phyloP scores from a whole-genome alignment of 2,113 vertebrate species.

The Microcebus ravelobensis region DNA sequence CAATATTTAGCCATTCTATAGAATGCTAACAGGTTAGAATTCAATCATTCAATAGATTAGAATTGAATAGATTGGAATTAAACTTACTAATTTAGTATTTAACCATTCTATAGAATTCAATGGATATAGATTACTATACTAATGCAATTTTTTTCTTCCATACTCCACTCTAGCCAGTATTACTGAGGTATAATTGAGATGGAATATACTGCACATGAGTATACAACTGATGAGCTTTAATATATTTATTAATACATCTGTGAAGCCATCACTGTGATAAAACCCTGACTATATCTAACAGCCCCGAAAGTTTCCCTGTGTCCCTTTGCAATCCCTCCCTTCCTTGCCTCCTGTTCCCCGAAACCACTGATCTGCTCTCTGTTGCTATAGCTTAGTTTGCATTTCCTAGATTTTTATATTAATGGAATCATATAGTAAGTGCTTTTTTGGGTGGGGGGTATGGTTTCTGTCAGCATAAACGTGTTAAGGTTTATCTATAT shows the following conservation, averaged over 20 bases:
- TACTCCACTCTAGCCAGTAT: no score
- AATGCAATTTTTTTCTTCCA: neutral
- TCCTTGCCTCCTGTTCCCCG: neutral
- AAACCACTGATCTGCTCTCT: neutral
- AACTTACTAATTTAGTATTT: neutral
- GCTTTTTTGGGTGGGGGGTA: no score
- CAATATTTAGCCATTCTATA: neutral
- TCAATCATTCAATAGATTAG: neutral
- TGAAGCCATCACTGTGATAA: neutral
- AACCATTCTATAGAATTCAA: neutral
- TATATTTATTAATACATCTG: neutral
- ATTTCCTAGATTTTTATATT: neutral
- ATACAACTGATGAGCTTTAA: neutral
- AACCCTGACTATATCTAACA: neutral
- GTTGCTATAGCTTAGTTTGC: neutral
- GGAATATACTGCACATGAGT: neutral
- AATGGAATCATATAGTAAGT: neutral
- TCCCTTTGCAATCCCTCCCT: neutral
- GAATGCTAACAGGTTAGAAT: neutral
- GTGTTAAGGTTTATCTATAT: neutral
- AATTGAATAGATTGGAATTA: neutral
- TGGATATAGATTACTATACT: neutral
- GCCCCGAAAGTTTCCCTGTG: neutral
- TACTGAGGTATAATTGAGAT: neutral
- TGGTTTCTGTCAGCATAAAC: neutral